Conservation (phyloP, 2,797 vertebrate genomes). For the Odontamblyopus lacepedii region DNA sequence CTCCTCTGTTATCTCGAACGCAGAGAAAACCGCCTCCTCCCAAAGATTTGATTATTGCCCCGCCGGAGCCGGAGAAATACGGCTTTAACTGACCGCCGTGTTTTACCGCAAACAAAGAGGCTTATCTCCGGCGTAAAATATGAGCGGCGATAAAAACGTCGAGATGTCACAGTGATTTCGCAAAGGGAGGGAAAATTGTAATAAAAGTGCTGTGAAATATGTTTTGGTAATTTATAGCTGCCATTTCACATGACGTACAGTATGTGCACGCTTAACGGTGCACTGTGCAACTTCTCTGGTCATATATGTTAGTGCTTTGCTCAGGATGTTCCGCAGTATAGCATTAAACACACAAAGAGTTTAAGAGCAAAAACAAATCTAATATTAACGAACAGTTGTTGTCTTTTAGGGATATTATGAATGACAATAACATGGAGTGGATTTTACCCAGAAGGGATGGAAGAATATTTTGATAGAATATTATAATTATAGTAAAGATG, state of each 20-base stretch:
- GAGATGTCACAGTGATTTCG: background rate
- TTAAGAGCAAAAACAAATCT: too few species aligned
- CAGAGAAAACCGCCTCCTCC: slow-evolving; percentile 38
- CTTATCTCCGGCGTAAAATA: slow-evolving; percentile 1
- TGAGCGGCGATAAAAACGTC: background rate
- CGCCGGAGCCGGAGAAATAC: slow-evolving; percentile 18
- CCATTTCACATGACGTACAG: background rate
- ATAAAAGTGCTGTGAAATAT: slow-evolving; percentile 3
- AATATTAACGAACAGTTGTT: too few species aligned
- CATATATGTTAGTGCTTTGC: too few species aligned
- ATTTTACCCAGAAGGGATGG: too few species aligned
- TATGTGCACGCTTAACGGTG: background rate
- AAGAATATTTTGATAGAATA: too few species aligned
- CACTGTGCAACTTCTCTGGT: too few species aligned
- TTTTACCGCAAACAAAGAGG: slow-evolving; percentile 3
- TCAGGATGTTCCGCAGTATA: too few species aligned
- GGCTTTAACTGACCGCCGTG: slow-evolving; percentile 11
- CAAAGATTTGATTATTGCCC: slow-evolving; percentile 53
- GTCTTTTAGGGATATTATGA: too few species aligned
- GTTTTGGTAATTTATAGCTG: background rate
- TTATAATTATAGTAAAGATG: too few species aligned
- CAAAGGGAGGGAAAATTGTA: slow-evolving; percentile 7
- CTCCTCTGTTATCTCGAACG: slow-evolving; percentile 55
- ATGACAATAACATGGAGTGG: too few species aligned
- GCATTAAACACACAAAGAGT: too few species aligned